These are phyloP conservation scores for Heliocidaris erythrogramma DNA, from an alignment of 35 echinoderm and acorn worm genomes.

Conservation along the genomic window DNA sequence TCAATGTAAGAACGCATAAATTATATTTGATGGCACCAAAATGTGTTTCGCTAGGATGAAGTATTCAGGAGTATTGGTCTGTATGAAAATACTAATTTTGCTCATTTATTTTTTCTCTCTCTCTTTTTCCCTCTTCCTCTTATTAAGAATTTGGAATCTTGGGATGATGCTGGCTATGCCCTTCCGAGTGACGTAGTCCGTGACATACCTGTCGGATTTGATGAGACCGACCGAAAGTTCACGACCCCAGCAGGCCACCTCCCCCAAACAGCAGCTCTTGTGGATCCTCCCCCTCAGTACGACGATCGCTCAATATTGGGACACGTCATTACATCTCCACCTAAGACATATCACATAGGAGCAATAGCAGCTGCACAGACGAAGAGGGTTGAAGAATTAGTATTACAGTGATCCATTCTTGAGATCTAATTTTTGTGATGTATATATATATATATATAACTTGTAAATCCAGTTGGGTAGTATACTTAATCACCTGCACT, in stretches of 20 bases:
- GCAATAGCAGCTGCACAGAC: background rate
- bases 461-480: no score
- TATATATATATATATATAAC: no score
- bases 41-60: background rate
- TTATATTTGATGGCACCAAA: background rate
- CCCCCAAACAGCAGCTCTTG: background rate
- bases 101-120: background rate
- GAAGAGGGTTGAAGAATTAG: background rate
- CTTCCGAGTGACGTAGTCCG: constrained; percentile 29
- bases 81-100: background rate
- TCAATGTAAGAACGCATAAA: background rate
- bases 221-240: background rate
- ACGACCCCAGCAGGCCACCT: background rate
- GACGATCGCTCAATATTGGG: constrained; percentile 34
- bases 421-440: background rate
- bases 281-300: constrained; percentile 22
- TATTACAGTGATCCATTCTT: background rate
- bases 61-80: background rate
- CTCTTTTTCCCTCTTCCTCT: background rate
- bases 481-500: no score
- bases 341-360: background rate
- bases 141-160: constrained; percentile 5
- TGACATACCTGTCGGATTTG: background rate
- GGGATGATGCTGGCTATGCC: constrained; percentile 30
- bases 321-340: background rate